A percentile compares a stretch with the other conserved stretches of the same genome.
phyloP scores from a whole-genome alignment of 30 jellyfish, hydroid and myxozoan species.

The Sanderia malayensis region DNA sequence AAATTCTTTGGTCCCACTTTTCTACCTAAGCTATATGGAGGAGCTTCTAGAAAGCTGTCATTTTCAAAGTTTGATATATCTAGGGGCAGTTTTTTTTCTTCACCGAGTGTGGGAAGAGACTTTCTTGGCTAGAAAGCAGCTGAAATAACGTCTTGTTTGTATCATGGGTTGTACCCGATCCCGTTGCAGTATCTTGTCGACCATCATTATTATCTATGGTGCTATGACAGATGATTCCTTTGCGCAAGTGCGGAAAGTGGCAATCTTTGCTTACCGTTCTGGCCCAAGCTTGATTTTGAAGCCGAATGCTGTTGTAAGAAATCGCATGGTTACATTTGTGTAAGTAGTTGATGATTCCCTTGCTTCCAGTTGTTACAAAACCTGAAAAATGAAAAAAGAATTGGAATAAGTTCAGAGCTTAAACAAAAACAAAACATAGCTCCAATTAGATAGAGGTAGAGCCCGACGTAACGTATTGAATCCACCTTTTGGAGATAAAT shows the following conservation, averaged over 20 bases:
- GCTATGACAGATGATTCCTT: slow-evolving; percentile 28
- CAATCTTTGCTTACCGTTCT: slow-evolving; percentile 13
- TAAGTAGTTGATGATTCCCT: slow-evolving; percentile 1
- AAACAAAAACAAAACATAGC: slow-evolving; percentile 1
- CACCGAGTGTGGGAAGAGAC: slow-evolving; percentile 7
- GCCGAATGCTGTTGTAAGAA: slow-evolving; percentile 30
- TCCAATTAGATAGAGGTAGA: not conserved
- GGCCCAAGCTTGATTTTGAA: slow-evolving; percentile 32
- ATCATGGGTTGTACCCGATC: slow-evolving; percentile 35
- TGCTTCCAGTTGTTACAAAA: slow-evolving; percentile 32
- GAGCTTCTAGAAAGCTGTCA: slow-evolving; percentile 1
- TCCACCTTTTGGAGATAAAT: slow-evolving; percentile 2
- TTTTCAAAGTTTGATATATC: slow-evolving; percentile 2
- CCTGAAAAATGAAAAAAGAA: slow-evolving; percentile 8
- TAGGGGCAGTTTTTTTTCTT: not conserved
- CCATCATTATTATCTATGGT: slow-evolving; percentile 34
- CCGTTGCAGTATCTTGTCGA: slow-evolving; percentile 25
- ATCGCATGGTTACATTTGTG: slow-evolving; percentile 19
- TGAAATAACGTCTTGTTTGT: no score
- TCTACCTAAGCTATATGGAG: slow-evolving; percentile 30
- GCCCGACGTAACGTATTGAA: slow-evolving; percentile 1
- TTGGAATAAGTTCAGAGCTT: not conserved
- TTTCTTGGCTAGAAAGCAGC: not conserved
- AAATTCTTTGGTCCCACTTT: slow-evolving; percentile 11
- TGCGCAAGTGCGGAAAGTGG: slow-evolving; percentile 14